Evolutionary conservation across 2,888 invertebrate species (phyloP).

Genomic region (Philaethria dido): DNA sequence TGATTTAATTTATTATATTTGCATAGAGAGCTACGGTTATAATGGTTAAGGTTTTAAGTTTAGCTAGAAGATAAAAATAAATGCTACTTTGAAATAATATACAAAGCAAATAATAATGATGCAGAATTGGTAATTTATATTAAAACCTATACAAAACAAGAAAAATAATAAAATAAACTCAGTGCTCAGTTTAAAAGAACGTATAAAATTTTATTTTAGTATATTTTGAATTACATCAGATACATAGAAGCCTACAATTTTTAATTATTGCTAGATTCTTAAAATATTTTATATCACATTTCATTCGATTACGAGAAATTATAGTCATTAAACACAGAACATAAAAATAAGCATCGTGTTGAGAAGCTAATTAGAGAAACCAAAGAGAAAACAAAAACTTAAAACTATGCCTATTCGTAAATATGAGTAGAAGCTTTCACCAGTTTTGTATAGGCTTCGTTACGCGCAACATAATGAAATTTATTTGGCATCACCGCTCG

Average conservation of each 20-base stretch:
- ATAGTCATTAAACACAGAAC: neutral
- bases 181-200: too few relatives aligned
- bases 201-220: neutral
- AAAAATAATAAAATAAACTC: too few relatives aligned
- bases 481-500: slow-evolving; percentile 67
- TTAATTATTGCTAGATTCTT: neutral
- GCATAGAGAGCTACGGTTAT: too few relatives aligned
- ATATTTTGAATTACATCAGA: neutral
- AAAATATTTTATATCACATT: neutral
- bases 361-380: slow-evolving; percentile 24
- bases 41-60: neutral
- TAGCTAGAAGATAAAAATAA: neutral
- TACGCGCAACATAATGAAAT: slow-evolving; percentile 55
- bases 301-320: neutral
- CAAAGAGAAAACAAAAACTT: slow-evolving; percentile 36
- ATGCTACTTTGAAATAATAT: neutral
- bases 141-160: too few relatives aligned
- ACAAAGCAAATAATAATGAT: neutral
- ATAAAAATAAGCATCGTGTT: neutral
- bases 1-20: too few relatives aligned
- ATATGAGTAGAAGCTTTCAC: slow-evolving; percentile 50
- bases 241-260: neutral
- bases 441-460: slow-evolving; percentile 48
- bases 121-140: too few relatives aligned
- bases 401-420: slow-evolving; percentile 32